Evolutionary conservation across 2,888 invertebrate species (phyloP).

Genomic region (Dichetophora obliterata): DNA sequence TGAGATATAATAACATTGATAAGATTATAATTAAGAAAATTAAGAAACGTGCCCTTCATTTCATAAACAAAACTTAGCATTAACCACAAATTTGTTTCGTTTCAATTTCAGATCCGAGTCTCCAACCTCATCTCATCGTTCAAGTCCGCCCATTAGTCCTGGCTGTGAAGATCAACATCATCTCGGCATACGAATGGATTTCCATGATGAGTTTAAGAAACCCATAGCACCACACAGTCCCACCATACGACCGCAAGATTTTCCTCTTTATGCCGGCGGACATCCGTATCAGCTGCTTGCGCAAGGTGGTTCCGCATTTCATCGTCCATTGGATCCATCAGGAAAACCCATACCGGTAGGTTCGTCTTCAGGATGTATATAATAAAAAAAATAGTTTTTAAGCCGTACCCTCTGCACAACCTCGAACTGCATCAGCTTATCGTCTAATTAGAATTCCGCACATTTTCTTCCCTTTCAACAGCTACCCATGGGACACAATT

Average conservation of each 20-base stretch:
- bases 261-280: slow-evolving; percentile 68
- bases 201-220: slow-evolving; percentile 68
- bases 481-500: slow-evolving; percentile 71
- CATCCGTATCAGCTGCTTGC: slow-evolving; percentile 72
- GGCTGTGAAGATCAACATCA: slow-evolving; percentile 81
- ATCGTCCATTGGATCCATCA: slow-evolving; percentile 71
- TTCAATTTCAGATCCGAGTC: slow-evolving; percentile 67
- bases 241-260: slow-evolving; percentile 67
- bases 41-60: too few relatives aligned
- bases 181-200: slow-evolving; percentile 71
- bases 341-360: slow-evolving; percentile 69
- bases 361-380: neutral
- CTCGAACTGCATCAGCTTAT: neutral
- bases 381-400: slow-evolving; percentile 3
- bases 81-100: too few relatives aligned
- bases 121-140: slow-evolving; percentile 75
- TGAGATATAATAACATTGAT: too few relatives aligned
- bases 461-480: slow-evolving; percentile 46
- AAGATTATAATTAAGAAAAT: too few relatives aligned
- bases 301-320: slow-evolving; percentile 72
- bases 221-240: slow-evolving; percentile 69
- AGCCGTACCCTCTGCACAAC: slow-evolving; percentile 37
- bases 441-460: slow-evolving; percentile 17
- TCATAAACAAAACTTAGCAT: too few relatives aligned
- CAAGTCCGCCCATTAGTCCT: slow-evolving; percentile 88